phyloP scores from a whole-genome alignment of 92 coral and sea anemone genomes.

The Zoanthus solanderi region DNA sequence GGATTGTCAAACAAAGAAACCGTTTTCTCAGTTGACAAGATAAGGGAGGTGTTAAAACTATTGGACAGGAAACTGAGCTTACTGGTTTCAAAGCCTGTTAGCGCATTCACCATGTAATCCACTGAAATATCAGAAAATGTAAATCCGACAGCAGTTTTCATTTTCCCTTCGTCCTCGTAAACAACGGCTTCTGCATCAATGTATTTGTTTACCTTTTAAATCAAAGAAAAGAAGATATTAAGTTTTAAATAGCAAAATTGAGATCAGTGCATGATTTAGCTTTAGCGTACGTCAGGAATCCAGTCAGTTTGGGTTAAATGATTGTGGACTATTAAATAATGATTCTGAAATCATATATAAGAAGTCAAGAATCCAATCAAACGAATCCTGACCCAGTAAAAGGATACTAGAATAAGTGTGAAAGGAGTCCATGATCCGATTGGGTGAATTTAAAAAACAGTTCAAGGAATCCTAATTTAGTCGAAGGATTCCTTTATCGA shows the following conservation, averaged over 20 bases:
- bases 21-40: constrained; percentile 80
- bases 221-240: neutral
- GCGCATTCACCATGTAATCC: constrained; percentile 84
- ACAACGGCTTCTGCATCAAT: constrained; percentile 96
- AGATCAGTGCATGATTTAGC: neutral
- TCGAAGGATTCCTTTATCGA: too few relatives aligned
- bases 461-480: too few relatives aligned
- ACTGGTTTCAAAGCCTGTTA: constrained; percentile 87
- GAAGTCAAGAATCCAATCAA: too few relatives aligned
- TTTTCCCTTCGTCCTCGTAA: constrained; percentile 78
- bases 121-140: constrained; percentile 87
- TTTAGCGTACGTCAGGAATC: neutral
- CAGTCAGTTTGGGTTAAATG: too few relatives aligned
- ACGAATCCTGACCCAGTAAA: too few relatives aligned
- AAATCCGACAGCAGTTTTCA: constrained; percentile 87
- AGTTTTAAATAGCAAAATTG: neutral
- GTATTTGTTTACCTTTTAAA: constrained; percentile 67
- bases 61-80: constrained; percentile 71
- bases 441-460: too few relatives aligned
- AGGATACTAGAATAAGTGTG: neutral
- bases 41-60: constrained; percentile 88
- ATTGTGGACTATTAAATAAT: too few relatives aligned
- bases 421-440: neutral
- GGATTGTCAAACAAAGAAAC: constrained; percentile 90
- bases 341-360: too few relatives aligned